Conservation (phyloP, 2,113 vertebrate genomes). For the Planiliza haematocheilus region DNA sequence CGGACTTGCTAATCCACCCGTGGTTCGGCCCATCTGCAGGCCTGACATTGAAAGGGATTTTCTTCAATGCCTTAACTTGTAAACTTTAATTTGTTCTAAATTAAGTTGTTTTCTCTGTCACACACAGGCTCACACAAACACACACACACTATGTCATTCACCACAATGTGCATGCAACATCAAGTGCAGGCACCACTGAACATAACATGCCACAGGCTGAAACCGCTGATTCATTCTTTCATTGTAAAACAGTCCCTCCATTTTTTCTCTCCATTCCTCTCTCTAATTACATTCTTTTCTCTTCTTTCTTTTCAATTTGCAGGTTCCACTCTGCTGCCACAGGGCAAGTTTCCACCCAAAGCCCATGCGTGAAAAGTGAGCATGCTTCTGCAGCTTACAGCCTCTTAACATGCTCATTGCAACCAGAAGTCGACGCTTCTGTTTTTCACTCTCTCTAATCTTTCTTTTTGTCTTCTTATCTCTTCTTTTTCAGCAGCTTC, state of each 20-base stretch:
- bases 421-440: neutral
- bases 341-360: slow-evolving; percentile 45
- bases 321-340: slow-evolving; percentile 57
- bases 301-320: slow-evolving; percentile 33
- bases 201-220: slow-evolving; percentile 28
- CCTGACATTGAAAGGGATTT: slow-evolving; percentile 7
- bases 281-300: slow-evolving; percentile 25
- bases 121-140: neutral
- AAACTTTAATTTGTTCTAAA: slow-evolving; percentile 40
- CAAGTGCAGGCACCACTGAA: slow-evolving; percentile 2
- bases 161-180: slow-evolving; percentile 24
- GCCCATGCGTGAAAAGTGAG: slow-evolving; percentile 70
- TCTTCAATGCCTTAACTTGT: neutral
- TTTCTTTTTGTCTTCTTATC: neutral
- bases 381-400: neutral
- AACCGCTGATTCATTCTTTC: slow-evolving; percentile 36
- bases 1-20: neutral
- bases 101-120: slow-evolving; percentile 18
- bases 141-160: slow-evolving; percentile 11
- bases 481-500: slow-evolving; percentile 4
- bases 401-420: neutral
- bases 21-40: neutral
- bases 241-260: neutral
- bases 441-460: neutral
- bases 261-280: slow-evolving; percentile 19